Conservation (phyloP, 37 sponge, comb jelly and placozoan species). For the Aplysina aerophoba region DNA sequence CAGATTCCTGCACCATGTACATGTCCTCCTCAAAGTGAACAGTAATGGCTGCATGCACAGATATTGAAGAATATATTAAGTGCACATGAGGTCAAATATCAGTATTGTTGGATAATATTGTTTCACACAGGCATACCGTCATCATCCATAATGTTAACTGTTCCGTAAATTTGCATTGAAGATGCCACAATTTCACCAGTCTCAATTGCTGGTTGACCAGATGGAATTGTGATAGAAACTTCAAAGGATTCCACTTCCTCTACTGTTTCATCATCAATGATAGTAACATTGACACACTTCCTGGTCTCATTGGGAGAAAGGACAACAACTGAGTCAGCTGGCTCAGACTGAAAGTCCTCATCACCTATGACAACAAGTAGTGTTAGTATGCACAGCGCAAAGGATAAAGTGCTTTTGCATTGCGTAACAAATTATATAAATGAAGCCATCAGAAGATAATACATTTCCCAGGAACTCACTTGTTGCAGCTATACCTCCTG, state of each 20-base stretch:
- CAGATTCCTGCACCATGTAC: conserved; percentile 16
- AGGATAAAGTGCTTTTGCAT: no score
- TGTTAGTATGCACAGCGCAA: no score
- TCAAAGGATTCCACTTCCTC: not conserved
- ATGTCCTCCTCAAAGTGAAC: not conserved
- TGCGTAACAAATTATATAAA: no score
- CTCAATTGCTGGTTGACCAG: not conserved
- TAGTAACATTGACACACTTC: conserved; percentile 1
- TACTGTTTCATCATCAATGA: conserved; percentile 13
- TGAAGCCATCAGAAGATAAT: no score
- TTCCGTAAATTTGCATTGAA: not conserved
- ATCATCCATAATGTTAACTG: conserved; percentile 7
- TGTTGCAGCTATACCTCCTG: no score
- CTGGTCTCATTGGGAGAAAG: not conserved
- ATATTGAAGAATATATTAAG: no score
- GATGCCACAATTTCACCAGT: not conserved
- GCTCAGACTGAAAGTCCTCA: no score
- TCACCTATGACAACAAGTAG: no score
- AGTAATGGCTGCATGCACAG: not conserved
- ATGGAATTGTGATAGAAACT: not conserved
- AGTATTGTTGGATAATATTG: not conserved
- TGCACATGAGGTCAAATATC: not conserved
- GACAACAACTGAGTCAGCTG: not conserved
- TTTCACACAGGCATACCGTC: not conserved
- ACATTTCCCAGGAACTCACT: no score